A percentile compares a stretch with the other conserved stretches of the same genome.
Evolutionary conservation across 2,113 vertebrate genomes (phyloP).

Genomic region (Ptyas mucosa): DNA sequence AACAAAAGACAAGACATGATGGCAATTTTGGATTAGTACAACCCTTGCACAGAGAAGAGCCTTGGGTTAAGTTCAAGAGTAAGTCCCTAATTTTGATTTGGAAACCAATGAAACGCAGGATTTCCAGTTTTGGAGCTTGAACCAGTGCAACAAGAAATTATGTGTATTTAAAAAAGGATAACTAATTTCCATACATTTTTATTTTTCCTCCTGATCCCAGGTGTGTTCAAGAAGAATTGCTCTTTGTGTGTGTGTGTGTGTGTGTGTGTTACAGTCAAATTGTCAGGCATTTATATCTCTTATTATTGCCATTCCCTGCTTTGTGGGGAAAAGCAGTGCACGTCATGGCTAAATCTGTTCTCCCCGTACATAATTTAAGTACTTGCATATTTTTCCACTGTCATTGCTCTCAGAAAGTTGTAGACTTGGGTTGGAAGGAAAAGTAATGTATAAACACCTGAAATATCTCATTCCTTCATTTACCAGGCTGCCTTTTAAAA

Average conservation of each 20-base stretch:
- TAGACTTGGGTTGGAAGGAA: constrained; percentile 47
- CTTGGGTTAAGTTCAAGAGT: constrained; percentile 1
- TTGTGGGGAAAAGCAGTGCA: constrained; percentile 21
- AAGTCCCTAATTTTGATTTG: constrained; percentile 41
- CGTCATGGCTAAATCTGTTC: not conserved
- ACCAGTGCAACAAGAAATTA: not conserved
- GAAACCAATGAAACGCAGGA: not conserved
- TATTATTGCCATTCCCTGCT: constrained; percentile 40
- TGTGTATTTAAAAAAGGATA: not conserved
- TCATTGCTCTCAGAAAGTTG: constrained; percentile 22
- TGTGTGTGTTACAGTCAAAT: not conserved
- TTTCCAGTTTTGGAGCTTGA: not conserved
- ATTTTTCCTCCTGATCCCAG: not conserved
- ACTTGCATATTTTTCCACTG: constrained; percentile 14
- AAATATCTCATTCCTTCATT: constrained; percentile 24
- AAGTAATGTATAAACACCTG: constrained; percentile 48
- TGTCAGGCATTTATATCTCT: constrained; percentile 17
- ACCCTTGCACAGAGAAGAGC: not conserved
- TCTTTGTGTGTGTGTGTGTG: no score
- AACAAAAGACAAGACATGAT: not conserved
- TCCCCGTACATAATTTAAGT: constrained; percentile 37
- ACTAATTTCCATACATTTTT: not conserved
- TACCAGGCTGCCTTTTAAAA: constrained; percentile 32
- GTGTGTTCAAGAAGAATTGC: not conserved
- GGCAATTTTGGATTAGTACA: not conserved